Base-by-base conservation (phyloP, 1,140 invertebrate species). In the Homarus americanus region DNA sequence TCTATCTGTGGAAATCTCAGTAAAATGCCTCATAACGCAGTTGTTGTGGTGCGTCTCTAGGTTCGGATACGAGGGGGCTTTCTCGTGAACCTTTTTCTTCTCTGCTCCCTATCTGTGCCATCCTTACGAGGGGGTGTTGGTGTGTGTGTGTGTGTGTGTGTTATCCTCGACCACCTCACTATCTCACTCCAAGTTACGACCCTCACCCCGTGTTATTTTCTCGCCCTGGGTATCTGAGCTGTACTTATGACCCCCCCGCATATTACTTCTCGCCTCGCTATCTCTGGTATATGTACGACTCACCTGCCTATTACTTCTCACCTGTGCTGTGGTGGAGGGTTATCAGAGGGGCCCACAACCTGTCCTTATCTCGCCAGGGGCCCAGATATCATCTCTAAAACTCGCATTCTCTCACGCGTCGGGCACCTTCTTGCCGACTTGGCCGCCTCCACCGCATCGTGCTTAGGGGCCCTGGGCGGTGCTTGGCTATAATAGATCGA, bases 211-310 rank as follows among this genome's bases (percentile, higher is more conserved):
- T 79, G 38, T 79, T 41, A 79, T 79, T 79, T 79, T 44, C 76
- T 79, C 76, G 40, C 76, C 76, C 28, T 24, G 40, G 40, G 20
- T 49, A 24, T 44, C 10, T 32, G 36, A 41, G 76, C 36, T 79
- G 36, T 38, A 79, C 76, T 79, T 44, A 24, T 3, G 63, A 32
- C 9, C 2, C 2, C 5, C 9, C 66, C 66, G 66, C 82, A 44
- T 84, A 84, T 84, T 66, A 84, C 82, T 84, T 84, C 82, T 84
- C 82, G 82, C 82, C 82, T 84, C 82, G 66, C 82, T 73, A 84
- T 84, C 82, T n/a, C 49, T 73, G 38, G 63, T 40, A 66, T 72
- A 72, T 32, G 82, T 28, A 17, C 66, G 36, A 20, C 82, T 41
- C 63, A 84, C 82, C 82, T 84, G 66, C 38, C 82, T 72, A 84